A percentile compares a stretch with the other conserved stretches of the same genome.
phyloP scores from a whole-genome alignment of 2,888 invertebrate genomes.

The Elysia crispata region DNA sequence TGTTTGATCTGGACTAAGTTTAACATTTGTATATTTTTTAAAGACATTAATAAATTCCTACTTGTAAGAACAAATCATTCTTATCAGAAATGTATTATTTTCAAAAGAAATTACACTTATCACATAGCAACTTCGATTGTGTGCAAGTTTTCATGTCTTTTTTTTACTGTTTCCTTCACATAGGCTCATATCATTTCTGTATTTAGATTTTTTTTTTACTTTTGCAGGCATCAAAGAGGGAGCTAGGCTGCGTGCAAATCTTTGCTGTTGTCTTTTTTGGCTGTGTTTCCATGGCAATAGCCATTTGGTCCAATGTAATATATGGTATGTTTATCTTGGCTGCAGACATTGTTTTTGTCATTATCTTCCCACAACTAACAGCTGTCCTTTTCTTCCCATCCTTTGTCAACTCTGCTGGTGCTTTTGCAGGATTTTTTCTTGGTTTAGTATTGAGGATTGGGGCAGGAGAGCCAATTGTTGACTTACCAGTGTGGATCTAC shows the following conservation, averaged over 20 bases:
- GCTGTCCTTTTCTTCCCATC: conserved; percentile 55
- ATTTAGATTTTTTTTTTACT: neutral
- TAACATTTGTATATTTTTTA: no score
- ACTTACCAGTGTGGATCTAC: conserved; percentile 88
- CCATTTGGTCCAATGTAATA: conserved; percentile 57
- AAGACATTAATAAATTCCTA: no score
- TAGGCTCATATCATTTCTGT: conserved; percentile 3
- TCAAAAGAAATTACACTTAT: no score
- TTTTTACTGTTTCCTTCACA: no score
- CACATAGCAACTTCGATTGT: no score
- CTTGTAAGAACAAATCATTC: no score
- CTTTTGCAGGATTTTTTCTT: conserved; percentile 49
- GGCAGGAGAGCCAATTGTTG: conserved; percentile 91
- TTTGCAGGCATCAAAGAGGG: conserved; percentile 43
- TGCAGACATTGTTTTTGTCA: conserved; percentile 68
- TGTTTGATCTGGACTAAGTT: no score
- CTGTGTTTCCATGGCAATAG: conserved; percentile 53
- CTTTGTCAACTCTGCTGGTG: conserved; percentile 61
- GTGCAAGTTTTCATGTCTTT: neutral
- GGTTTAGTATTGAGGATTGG: conserved; percentile 49
- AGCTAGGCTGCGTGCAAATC: conserved; percentile 58
- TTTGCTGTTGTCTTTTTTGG: conserved; percentile 57
- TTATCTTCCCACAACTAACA: conserved; percentile 67
- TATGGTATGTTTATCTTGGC: conserved; percentile 64
- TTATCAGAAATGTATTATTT: no score